Evolutionary conservation across 2,797 vertebrate species (phyloP).

Genomic region (Rousettus madagascariensis): DNA sequence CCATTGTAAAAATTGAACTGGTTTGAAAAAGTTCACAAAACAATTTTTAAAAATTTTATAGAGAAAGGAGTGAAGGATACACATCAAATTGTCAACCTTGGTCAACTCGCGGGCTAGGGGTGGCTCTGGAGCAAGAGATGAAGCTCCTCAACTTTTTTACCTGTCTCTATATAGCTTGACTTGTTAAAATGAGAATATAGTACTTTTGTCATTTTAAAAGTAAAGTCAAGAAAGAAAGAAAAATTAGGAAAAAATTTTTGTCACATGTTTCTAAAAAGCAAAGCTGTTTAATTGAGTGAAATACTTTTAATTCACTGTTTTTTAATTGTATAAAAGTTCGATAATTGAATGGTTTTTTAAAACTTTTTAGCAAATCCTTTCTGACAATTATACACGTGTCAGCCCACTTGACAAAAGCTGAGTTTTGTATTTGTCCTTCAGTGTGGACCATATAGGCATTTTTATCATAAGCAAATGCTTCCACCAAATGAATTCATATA

Average conservation of each 20-base stretch:
- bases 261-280: not conserved
- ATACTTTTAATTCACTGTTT: not conserved
- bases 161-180: not conserved
- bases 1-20: not conserved
- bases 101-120: not conserved
- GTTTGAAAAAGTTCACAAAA: constrained; percentile 4
- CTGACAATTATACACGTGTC: not conserved
- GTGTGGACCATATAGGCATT: not conserved
- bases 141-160: not conserved
- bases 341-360: not conserved
- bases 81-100: not conserved
- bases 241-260: not conserved
- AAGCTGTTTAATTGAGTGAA: not conserved
- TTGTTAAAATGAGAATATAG: not conserved
- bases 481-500: not conserved
- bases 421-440: not conserved
- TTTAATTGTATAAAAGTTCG: not conserved
- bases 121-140: not conserved
- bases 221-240: constrained; percentile 35
- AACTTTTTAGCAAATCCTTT: not conserved
- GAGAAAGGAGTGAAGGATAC: not conserved
- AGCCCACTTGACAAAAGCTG: not conserved
- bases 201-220: not conserved
- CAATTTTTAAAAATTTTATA: not conserved
- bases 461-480: not conserved